Evolutionary conservation across 2,797 vertebrate species (phyloP).

Genomic region (Esox masquinongy): DNA sequence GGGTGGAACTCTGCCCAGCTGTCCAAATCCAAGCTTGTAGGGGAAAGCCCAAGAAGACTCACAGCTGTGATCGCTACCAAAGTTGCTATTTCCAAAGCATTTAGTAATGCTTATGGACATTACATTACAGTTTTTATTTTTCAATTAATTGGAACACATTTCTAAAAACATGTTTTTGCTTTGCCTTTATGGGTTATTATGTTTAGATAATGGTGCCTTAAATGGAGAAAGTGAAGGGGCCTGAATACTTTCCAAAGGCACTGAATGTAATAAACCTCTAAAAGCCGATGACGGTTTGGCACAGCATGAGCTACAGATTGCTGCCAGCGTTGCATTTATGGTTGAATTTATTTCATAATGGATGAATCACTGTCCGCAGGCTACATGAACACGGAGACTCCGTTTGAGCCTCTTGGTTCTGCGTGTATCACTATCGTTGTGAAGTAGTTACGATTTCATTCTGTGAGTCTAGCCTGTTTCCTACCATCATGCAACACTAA

Average conservation of each 20-base stretch:
- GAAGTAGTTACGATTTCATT: neutral
- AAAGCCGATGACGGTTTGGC: neutral
- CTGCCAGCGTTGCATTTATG: neutral
- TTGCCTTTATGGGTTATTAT: too few relatives aligned
- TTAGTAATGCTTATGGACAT: too few relatives aligned
- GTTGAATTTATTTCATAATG: slow-evolving; percentile 6
- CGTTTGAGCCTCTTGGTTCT: neutral
- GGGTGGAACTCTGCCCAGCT: too few relatives aligned
- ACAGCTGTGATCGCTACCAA: too few relatives aligned
- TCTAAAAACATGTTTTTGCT: too few relatives aligned
- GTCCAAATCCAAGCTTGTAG: too few relatives aligned
- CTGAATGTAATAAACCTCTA: neutral
- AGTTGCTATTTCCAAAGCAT: too few relatives aligned
- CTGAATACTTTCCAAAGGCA: neutral
- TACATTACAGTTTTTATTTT: too few relatives aligned
- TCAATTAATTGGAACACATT: too few relatives aligned
- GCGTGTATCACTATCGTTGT: neutral
- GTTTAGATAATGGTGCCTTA: neutral
- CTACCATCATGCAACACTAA: neutral
- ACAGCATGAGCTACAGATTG: neutral
- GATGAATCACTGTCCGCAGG: neutral
- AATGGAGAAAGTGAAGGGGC: neutral
- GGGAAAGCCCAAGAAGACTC: too few relatives aligned
- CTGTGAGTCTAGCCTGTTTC: neutral
- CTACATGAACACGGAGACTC: neutral